Evolutionary conservation across 2,888 invertebrate genomes (phyloP).

Genomic region (Cheilosia grossa): DNA sequence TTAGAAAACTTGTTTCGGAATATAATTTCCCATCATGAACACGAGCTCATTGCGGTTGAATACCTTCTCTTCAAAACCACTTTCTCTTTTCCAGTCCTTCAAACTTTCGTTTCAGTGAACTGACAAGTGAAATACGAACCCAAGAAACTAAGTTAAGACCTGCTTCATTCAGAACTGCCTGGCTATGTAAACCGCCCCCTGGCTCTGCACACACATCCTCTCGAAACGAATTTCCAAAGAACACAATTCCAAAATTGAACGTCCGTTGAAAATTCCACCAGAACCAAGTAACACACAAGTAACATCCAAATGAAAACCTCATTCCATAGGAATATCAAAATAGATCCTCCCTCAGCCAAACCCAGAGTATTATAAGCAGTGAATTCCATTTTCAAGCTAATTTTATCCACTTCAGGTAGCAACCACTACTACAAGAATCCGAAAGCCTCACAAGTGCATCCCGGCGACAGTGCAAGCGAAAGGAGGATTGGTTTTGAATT

Average conservation of each 20-base stretch:
- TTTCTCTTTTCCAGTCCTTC: too few species aligned
- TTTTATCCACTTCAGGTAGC: not conserved
- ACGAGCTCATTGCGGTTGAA: too few species aligned
- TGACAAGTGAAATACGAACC: too few species aligned
- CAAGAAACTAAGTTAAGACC: too few species aligned
- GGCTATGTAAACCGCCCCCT: too few species aligned
- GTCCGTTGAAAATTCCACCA: not conserved
- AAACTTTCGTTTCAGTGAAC: too few species aligned
- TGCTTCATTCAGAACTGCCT: too few species aligned
- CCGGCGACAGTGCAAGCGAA: not conserved
- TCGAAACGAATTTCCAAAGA: too few species aligned
- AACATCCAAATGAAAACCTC: not conserved
- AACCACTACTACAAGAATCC: not conserved
- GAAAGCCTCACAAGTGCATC: slow-evolving; percentile 56
- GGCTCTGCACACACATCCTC: too few species aligned
- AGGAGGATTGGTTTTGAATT: slow-evolving; percentile 21
- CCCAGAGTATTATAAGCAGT: not conserved
- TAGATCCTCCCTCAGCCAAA: not conserved
- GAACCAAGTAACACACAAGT: not conserved
- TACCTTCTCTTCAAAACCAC: too few species aligned
- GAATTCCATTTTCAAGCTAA: slow-evolving; percentile 18
- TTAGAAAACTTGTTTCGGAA: too few species aligned
- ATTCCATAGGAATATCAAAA: not conserved
- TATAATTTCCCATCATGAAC: too few species aligned
- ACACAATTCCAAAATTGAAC: not conserved